These are phyloP conservation scores for Amblyjoppa proteus DNA, from an alignment of 2,888 invertebrate genomes.

Conservation along the genomic window DNA sequence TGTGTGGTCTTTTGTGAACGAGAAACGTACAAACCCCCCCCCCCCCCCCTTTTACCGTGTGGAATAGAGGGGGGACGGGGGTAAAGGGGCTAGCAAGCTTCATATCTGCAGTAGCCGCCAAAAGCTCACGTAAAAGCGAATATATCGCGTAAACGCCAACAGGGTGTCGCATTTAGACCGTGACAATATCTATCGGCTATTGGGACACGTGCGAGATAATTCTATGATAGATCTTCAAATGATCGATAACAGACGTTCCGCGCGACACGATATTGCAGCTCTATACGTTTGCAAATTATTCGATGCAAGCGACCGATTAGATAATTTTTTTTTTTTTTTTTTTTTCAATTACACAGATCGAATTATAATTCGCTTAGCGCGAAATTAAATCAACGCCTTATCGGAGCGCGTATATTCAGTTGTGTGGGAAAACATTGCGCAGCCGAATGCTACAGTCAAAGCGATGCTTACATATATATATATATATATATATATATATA, in stretches of 20 bases:
- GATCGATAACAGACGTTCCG: background rate
- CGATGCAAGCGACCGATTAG: constrained; percentile 19
- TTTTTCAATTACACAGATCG: constrained; percentile 12
- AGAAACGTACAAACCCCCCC: too few species aligned
- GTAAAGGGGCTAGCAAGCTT: constrained; percentile 50
- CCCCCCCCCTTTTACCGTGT: too few species aligned
- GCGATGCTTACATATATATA: constrained; percentile 35
- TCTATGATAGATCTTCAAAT: constrained; percentile 18
- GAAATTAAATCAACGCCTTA: constrained; percentile 9
- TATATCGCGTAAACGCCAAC: constrained; percentile 50
- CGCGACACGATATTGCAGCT: background rate
- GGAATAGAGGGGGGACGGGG: constrained; percentile 4
- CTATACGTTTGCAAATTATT: constrained; percentile 23
- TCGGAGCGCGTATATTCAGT: constrained; percentile 25
- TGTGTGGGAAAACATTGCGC: constrained; percentile 32
- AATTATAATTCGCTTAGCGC: constrained; percentile 25
- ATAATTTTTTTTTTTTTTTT: background rate
- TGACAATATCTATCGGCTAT: constrained; percentile 7
- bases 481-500: background rate
- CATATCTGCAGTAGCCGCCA: constrained; percentile 54
- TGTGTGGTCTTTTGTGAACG: too few species aligned
- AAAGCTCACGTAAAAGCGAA: constrained; percentile 66
- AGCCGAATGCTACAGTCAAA: constrained; percentile 53
- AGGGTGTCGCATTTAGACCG: constrained; percentile 20
- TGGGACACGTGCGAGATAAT: constrained; percentile 8